These are phyloP conservation scores for Oncorhynchus nerka DNA, from an alignment of 2,113 vertebrate species.

Conservation along the genomic window DNA sequence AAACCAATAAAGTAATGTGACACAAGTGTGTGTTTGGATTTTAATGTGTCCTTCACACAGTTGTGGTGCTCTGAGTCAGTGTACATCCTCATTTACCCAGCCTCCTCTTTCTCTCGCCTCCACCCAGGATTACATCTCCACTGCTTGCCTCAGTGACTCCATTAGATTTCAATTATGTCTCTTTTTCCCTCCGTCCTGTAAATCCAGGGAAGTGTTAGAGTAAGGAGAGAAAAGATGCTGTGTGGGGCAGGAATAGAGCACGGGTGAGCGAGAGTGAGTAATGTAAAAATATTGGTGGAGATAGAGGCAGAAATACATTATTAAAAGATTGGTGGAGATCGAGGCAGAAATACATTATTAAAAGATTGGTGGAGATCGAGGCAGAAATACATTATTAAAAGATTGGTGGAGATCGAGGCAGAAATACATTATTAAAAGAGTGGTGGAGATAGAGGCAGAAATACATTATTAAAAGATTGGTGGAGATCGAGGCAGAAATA, in stretches of 20 bases:
- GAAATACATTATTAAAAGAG: no score
- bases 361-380: conserved; percentile 17
- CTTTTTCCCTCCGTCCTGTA: conserved; percentile 5
- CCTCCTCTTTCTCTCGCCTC: neutral
- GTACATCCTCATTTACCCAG: no score
- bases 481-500: conserved; percentile 26
- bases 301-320: conserved; percentile 32
- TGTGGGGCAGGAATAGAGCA: conserved; percentile 18
- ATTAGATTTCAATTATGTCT: conserved; percentile 54
- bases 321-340: no score
- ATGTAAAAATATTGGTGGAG: conserved; percentile 14
- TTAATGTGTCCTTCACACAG: no score
- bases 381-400: conserved; percentile 47
- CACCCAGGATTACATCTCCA: conserved; percentile 25
- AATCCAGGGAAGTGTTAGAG: conserved; percentile 2
- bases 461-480: neutral
- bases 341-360: neutral
- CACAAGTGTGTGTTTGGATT: no score
- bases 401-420: no score
- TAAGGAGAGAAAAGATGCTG: no score
- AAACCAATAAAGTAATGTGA: no score
- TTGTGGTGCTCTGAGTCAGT: no score
- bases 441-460: no score
- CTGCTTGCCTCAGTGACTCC: conserved; percentile 45
- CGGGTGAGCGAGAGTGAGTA: conserved; percentile 8